Evolutionary conservation across 1,140 invertebrate species (phyloP), one percentile per base, ranked within the genome.

Genomic region (Dicyema japonicum): DNA sequence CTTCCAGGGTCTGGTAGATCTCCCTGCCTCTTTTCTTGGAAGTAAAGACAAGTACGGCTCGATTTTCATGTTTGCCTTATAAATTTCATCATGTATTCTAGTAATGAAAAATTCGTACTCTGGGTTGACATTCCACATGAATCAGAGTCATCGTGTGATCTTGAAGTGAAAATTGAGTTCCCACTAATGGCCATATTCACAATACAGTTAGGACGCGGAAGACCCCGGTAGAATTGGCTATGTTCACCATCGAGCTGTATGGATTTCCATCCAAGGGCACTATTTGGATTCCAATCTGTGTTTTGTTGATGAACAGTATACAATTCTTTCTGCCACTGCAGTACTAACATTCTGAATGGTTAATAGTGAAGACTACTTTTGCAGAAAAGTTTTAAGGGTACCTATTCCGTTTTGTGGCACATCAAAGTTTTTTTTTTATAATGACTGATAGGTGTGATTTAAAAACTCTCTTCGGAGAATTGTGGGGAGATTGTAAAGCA

Each of bases 261-360:
- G 65, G 66, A 44, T 68, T 69, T 3, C 66, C 67, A 44, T 65
- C 61, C 0, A 64, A 38, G 3, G 65, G 63, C 34, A 65, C 40
- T 30, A 61, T 58, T 38, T 63, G 60, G 15, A 69, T 40, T 2
- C 65, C 66, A 22, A 69, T 58, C 33, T 64, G 55, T 35, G 60
- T 60, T 15, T 58, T 48, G 4, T 60, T 65, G 0, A 56, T 47
- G 37, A 64, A 69, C 15, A 63, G 37, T 30, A 66, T 38, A 37
- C 4, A 33, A n/a, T n/a, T 33, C 22, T 22, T 41, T 38, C 23
- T 29, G 29, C 9, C 39, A 40, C 14, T 43, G 46, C 5, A 49
- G 30, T 15, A 46, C 31, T 16, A 25, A 18, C 22, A 49, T 33
- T 35, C 46, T 47, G 3, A 18, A 30, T 26, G 17, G 27, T 13